phyloP scores from a whole-genome alignment of 2,113 vertebrate species.

The Saguinus imperator region DNA sequence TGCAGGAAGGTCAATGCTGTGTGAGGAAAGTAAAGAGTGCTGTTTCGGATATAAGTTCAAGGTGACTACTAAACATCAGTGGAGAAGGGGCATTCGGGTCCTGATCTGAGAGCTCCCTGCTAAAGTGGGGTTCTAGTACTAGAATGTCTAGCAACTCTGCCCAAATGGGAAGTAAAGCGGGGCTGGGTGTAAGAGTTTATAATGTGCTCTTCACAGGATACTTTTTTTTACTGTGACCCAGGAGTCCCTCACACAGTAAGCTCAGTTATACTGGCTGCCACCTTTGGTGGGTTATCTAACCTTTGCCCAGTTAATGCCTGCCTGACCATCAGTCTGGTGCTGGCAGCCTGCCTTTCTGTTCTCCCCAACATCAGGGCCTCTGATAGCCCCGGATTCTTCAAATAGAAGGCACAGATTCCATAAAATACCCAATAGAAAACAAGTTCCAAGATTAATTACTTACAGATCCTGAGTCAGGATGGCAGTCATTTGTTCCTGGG shows the following conservation, averaged over 20 bases:
- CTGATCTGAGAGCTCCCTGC: background rate
- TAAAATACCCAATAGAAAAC: background rate
- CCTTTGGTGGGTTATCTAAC: background rate
- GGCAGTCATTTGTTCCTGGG: fast-evolving
- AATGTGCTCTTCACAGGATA: background rate
- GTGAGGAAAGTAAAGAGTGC: background rate
- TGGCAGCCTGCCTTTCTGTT: background rate
- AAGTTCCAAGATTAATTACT: background rate
- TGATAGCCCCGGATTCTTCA: background rate
- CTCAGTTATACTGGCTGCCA: background rate
- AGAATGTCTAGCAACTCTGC: background rate
- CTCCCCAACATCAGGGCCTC: background rate
- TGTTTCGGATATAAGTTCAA: background rate
- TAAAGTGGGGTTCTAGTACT: background rate
- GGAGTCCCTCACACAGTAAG: background rate
- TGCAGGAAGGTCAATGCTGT: background rate
- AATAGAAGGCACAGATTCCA: background rate
- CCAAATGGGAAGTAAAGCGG: background rate
- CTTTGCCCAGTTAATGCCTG: no score
- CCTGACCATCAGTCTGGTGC: no score
- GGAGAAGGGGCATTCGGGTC: background rate
- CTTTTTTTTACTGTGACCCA: background rate
- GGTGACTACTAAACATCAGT: background rate
- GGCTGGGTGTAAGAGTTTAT: background rate
- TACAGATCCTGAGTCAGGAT: background rate